Evolutionary conservation across 2,797 vertebrate genomes (phyloP).

Genomic region (Ceryle rudis): DNA sequence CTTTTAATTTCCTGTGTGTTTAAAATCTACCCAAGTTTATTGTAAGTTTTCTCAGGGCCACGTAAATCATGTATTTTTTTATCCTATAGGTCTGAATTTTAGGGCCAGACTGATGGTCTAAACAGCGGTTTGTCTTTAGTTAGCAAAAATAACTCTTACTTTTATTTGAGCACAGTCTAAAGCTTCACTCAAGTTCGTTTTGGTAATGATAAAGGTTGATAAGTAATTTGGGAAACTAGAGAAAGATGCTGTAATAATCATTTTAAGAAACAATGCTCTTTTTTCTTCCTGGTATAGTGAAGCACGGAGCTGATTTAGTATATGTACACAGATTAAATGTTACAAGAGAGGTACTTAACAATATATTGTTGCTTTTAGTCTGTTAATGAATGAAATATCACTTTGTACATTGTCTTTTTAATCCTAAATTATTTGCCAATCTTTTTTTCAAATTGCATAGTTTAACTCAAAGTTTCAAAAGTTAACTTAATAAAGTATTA

Average conservation of each 20-base stretch:
- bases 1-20: background rate
- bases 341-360: rapidly evolving
- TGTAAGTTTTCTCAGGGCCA: background rate
- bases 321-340: background rate
- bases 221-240: background rate
- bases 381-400: background rate
- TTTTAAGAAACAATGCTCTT: rapidly evolving
- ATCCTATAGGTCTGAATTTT: background rate
- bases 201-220: background rate
- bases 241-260: background rate
- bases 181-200: rapidly evolving
- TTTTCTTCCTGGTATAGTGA: background rate
- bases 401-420: background rate
- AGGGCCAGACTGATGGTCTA: background rate
- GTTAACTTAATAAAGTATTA: background rate
- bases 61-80: rapidly evolving
- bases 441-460: background rate
- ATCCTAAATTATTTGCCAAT: background rate
- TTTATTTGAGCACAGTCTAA: background rate
- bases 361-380: background rate
- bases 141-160: background rate
- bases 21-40: background rate
- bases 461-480: background rate
- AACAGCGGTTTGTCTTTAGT: background rate
- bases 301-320: rapidly evolving